phyloP scores from a whole-genome alignment of 37 sponge, comb jelly and placozoan genomes.

The Bolinopsis microptera region DNA sequence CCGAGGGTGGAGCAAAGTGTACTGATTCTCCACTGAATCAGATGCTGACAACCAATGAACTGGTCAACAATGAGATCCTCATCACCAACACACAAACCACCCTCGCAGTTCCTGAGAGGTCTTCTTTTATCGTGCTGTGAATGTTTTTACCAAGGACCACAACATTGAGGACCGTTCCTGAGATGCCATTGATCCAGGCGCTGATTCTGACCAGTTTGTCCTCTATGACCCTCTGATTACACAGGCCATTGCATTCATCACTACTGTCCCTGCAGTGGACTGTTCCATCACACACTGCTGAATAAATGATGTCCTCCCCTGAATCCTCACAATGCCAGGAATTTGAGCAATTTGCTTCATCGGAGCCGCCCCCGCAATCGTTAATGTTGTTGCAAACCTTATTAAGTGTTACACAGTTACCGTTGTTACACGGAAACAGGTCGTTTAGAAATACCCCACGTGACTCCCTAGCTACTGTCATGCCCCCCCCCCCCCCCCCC shows the following conservation, averaged over 20 bases:
- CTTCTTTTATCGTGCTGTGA: neutral
- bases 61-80: neutral
- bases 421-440: constrained; percentile 29
- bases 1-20: neutral
- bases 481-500: too few species aligned
- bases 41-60: neutral
- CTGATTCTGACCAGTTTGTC: neutral
- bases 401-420: neutral
- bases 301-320: neutral
- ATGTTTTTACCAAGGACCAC: neutral
- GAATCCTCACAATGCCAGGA: neutral
- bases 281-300: constrained; percentile 42
- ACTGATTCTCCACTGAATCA: neutral
- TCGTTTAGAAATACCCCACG: neutral
- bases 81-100: neutral
- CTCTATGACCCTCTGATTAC: constrained; percentile 5
- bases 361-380: constrained; percentile 34
- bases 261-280: neutral
- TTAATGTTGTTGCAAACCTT: neutral
- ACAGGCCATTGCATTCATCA: constrained; percentile 40
- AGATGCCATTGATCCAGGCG: neutral
- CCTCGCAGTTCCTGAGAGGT: neutral
- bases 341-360: neutral
- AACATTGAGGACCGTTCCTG: neutral
- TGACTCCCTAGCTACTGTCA: neutral